phyloP scores from a whole-genome alignment of 2,888 invertebrate species.

The Hyppa rectilinea region DNA sequence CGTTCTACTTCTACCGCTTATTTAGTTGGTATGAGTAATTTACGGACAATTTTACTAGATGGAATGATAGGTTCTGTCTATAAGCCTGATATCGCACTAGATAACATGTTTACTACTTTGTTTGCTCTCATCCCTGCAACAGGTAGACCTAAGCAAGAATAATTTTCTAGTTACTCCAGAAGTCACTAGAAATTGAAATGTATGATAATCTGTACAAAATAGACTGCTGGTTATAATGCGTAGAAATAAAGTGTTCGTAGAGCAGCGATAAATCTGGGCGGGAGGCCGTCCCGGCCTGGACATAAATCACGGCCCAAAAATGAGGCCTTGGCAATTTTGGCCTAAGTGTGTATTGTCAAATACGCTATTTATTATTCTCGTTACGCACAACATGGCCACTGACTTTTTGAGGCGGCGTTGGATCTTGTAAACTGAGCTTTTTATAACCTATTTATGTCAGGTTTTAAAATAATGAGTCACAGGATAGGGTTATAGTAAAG shows the following conservation, averaged over 20 bases:
- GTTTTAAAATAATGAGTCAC: conserved; percentile 45
- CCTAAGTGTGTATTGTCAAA: conserved; percentile 58
- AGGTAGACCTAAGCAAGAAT: not conserved
- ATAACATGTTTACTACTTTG: not conserved
- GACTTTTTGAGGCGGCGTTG: conserved; percentile 41
- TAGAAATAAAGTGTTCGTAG: conserved; percentile 58
- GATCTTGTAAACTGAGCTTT: conserved; percentile 45
- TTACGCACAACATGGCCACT: conserved; percentile 54
- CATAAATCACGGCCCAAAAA: conserved; percentile 63
- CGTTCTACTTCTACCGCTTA: not conserved
- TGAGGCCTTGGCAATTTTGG: conserved; percentile 58
- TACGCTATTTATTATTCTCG: conserved; percentile 61
- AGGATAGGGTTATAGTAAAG: conserved; percentile 26
- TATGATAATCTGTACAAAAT: conserved; percentile 50
- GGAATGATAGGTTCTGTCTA: not conserved
- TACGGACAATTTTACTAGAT: no score
- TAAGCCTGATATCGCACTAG: not conserved
- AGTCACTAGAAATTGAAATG: conserved; percentile 17
- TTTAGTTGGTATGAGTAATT: not conserved
- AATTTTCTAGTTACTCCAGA: not conserved
- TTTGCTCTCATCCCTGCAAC: not conserved
- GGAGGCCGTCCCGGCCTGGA: conserved; percentile 37
- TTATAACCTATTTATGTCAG: conserved; percentile 42
- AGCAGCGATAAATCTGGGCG: conserved; percentile 55
- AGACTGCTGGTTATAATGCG: conserved; percentile 50